phyloP scores from a whole-genome alignment of 2,888 invertebrate genomes.

The Ectropis crepuscularia region DNA sequence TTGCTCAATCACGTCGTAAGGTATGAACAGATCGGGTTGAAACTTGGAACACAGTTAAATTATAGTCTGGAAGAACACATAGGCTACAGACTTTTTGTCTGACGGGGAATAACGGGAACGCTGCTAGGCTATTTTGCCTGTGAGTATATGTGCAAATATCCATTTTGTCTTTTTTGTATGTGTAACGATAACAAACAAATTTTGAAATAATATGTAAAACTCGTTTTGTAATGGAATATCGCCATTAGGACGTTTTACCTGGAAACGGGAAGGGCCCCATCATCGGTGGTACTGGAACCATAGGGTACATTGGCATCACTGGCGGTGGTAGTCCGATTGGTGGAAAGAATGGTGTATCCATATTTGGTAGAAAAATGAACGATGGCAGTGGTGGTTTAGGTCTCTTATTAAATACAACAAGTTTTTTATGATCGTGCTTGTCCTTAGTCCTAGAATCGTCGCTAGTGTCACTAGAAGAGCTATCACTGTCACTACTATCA shows the following conservation, averaged over 20 bases:
- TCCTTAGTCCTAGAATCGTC: conserved; percentile 34
- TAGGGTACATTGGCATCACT: conserved; percentile 73
- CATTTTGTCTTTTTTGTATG: too few relatives aligned
- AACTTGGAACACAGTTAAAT: too few relatives aligned
- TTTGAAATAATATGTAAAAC: too few relatives aligned
- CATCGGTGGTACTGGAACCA: conserved; percentile 72
- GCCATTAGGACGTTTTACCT: conserved; percentile 44
- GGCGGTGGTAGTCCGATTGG: conserved; percentile 72
- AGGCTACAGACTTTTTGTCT: too few relatives aligned
- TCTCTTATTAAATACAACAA: conserved; percentile 69
- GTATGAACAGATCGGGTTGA: too few relatives aligned
- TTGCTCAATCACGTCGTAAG: too few relatives aligned
- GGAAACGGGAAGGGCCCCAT: conserved; percentile 45
- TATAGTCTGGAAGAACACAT: too few relatives aligned
- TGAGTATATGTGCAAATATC: too few relatives aligned
- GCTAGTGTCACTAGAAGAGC: conserved; percentile 41
- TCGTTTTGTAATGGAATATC: too few relatives aligned
- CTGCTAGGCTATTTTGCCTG: too few relatives aligned
- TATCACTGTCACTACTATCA: conserved; percentile 43
- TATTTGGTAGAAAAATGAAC: conserved; percentile 73
- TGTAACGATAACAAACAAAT: too few relatives aligned
- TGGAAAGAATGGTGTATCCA: conserved; percentile 72
- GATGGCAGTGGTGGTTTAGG: conserved; percentile 71
- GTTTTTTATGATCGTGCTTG: conserved; percentile 67
- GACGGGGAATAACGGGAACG: too few relatives aligned